Percentiles rank a stretch among this genome's conserved stretches.
Evolutionary conservation across 2,888 invertebrate genomes (phyloP).

Genomic region (Atherix ibis): DNA sequence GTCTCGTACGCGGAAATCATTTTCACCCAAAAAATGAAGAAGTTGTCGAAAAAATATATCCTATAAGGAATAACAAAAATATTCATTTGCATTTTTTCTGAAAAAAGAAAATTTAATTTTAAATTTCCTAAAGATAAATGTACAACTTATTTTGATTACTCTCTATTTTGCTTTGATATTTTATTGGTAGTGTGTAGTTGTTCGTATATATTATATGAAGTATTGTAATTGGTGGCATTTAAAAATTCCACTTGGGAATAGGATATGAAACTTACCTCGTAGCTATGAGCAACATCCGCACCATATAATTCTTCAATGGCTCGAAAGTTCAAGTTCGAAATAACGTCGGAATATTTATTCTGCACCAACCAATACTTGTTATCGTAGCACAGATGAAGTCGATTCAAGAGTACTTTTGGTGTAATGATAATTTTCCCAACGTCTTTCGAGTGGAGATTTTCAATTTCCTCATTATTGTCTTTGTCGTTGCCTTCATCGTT

Average conservation of each 20-base stretch:
- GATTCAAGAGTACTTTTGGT: slow-evolving; percentile 30
- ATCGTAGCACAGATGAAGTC: slow-evolving; percentile 31
- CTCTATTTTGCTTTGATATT: no score
- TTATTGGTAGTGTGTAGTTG: no score
- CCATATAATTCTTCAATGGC: slow-evolving; percentile 25
- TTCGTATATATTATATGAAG: no score
- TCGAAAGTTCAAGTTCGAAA: slow-evolving; percentile 32
- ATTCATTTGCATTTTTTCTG: no score
- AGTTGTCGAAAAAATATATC: slow-evolving; percentile 29
- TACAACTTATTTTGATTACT: not conserved
- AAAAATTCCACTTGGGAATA: no score
- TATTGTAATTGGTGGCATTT: no score
- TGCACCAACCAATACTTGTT: slow-evolving; percentile 35
- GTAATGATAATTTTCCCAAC: slow-evolving; percentile 18
- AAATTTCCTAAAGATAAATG: no score
- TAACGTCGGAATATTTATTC: slow-evolving; percentile 34
- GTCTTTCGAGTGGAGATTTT: not conserved
- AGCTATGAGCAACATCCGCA: slow-evolving; percentile 23
- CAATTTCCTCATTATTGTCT: not conserved
- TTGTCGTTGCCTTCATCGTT: slow-evolving; percentile 1
- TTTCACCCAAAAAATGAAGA: slow-evolving; percentile 29
- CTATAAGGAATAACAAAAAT: slow-evolving; percentile 16
- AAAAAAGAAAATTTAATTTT: no score
- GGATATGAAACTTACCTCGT: slow-evolving; percentile 28
- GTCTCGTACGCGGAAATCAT: slow-evolving; percentile 32